Evolutionary conservation across 2,113 vertebrate genomes (phyloP), one percentile per base, ranked within the genome.

Genomic region (Chrysemys picta): DNA sequence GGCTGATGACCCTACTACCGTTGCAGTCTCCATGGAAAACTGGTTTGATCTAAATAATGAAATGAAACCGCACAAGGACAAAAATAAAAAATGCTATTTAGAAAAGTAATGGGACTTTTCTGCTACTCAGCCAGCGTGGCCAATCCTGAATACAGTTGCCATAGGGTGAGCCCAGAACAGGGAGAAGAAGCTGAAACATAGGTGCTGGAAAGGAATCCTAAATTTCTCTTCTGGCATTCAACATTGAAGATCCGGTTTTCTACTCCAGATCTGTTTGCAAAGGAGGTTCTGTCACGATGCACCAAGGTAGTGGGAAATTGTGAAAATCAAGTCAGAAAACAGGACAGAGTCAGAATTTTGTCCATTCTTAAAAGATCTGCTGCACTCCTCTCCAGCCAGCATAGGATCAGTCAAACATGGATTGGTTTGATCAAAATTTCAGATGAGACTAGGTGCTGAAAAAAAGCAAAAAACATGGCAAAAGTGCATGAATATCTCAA

Each of bases 201-300:
- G 0, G 10, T 86, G 12, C 14, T 24, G 78, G 89, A 50, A 47
- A 22, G 52, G 94, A 96, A 89, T 27, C 90, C 78, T 75, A 85
- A 29, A 76, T 29, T 93, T 85, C 22, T 16, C 17, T 75, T 92
- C 62, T 76, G 82, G 17, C 3, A 17, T 94, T 92, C 25, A 9
- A 90, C 17, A 94, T 85, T 82, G 72, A 59, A 65, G 88, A 93
- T 80, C 53, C 54, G 78, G 53, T 92, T 88, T 86, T 93, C 50
- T 91, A 75, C 72, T 93, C 83, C 83, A 91, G 84, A 89, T 75
- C 62, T 82, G 17, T 85, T 96, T 91, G 24, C 45, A 90, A 80
- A 1, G 35, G 83, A 93, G 83, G 81, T 78, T 95, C 72, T n/a
- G 92, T 56, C 35, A 84, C 31, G 88, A 72, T 86, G 49, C 53